Conservation (phyloP, 2,888 invertebrate species). For the Heliconius hortense region DNA sequence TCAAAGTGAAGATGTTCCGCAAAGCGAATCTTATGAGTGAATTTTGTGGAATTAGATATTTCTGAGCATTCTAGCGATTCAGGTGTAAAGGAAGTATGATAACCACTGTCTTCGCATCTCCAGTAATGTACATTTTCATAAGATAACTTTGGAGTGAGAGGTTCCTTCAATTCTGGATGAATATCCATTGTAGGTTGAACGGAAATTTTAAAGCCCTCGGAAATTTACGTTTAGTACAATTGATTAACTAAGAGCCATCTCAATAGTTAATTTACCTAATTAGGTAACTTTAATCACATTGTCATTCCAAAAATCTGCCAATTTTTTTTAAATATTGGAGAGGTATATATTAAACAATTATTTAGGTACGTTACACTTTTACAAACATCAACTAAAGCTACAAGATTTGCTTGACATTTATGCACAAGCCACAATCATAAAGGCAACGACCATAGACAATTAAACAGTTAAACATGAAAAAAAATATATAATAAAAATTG, state of each 20-base stretch:
- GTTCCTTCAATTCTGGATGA: slow-evolving; percentile 57
- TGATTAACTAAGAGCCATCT: slow-evolving; percentile 7
- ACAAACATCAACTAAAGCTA: slow-evolving; percentile 34
- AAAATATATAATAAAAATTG: not conserved
- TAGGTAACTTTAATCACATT: not conserved
- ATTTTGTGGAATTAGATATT: slow-evolving; percentile 55
- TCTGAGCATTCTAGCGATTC: slow-evolving; percentile 65
- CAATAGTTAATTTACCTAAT: not conserved
- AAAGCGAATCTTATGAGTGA: slow-evolving; percentile 52
- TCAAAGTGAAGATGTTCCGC: slow-evolving; percentile 56
- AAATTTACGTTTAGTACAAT: slow-evolving; percentile 19
- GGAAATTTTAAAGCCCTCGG: slow-evolving; percentile 14
- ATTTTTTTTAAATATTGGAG: not conserved
- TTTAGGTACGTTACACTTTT: slow-evolving; percentile 42
- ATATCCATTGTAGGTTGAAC: slow-evolving; percentile 57
- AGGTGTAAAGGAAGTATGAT: slow-evolving; percentile 71
- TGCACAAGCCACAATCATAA: slow-evolving; percentile 5
- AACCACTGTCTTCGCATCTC: slow-evolving; percentile 74
- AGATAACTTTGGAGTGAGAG: slow-evolving; percentile 58
- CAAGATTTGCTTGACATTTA: slow-evolving; percentile 3
- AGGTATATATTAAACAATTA: slow-evolving; percentile 28
- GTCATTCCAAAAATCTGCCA: not conserved
- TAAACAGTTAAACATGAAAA: not conserved
- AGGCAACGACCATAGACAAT: not conserved
- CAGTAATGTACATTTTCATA: slow-evolving; percentile 58